phyloP scores from a whole-genome alignment of 2,113 vertebrate species.

The Grus americana region DNA sequence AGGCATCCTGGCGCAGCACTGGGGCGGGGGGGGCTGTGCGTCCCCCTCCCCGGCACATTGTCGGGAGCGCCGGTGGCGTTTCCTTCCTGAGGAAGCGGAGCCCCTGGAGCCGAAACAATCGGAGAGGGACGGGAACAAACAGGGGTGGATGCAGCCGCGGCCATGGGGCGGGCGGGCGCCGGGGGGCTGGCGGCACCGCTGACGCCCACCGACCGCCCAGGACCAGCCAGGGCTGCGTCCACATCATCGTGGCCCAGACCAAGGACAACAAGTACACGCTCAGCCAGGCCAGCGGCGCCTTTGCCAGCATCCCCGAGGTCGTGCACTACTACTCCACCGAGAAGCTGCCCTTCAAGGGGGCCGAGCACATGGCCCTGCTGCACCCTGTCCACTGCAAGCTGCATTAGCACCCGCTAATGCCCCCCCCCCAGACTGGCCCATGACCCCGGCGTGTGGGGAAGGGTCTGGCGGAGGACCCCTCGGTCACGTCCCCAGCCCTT shows the following conservation, averaged over 20 bases:
- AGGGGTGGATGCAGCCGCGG: neutral
- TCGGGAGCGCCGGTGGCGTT: constrained; percentile 52
- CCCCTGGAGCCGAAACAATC: constrained; percentile 74
- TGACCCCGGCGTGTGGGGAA: neutral
- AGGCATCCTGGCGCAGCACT: neutral
- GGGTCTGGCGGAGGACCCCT: neutral
- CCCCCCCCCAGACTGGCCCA: neutral
- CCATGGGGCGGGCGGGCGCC: neutral
- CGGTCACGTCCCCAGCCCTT: neutral
- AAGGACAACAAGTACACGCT: constrained; percentile 91
- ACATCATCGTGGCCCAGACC: constrained; percentile 97
- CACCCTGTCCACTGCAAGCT: constrained; percentile 80
- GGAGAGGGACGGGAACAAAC: constrained; percentile 39
- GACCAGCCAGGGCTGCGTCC: constrained; percentile 94
- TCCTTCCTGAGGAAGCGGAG: constrained; percentile 80
- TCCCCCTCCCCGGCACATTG: constrained; percentile 41
- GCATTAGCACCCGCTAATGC: constrained; percentile 12
- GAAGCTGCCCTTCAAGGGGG: constrained; percentile 93
- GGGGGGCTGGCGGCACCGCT: neutral
- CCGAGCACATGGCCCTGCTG: constrained; percentile 93
- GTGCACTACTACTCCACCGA: constrained; percentile 89
- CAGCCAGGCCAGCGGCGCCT: constrained; percentile 89
- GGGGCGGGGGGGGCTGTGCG: neutral
- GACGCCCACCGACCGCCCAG: constrained; percentile 57
- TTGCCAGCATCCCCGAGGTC: constrained; percentile 88